Evolutionary conservation across 35 echinoderm and acorn worm species (phyloP).

Genomic region (Acanthaster planci): DNA sequence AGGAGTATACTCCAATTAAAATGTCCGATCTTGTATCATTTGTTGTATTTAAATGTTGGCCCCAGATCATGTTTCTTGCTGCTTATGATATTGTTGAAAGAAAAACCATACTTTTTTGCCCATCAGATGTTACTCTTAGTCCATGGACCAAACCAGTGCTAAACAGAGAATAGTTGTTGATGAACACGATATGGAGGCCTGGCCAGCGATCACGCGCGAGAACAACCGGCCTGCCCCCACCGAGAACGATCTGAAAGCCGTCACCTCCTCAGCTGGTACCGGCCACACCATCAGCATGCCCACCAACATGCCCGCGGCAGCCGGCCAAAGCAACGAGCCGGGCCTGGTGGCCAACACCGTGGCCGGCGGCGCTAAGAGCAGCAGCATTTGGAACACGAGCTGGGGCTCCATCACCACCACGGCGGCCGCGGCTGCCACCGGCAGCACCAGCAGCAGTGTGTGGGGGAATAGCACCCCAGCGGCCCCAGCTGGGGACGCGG

Average conservation of each 20-base stretch:
- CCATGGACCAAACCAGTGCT: conserved; percentile 32
- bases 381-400: not conserved
- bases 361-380: not conserved
- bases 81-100: no score
- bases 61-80: no score
- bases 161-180: conserved; percentile 44
- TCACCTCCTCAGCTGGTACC: not conserved
- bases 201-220: conserved; percentile 30
- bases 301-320: conserved; percentile 22
- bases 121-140: conserved; percentile 29
- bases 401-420: conserved; percentile 40
- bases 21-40: no score
- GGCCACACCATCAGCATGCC: not conserved
- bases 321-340: conserved; percentile 1
- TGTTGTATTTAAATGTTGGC: no score
- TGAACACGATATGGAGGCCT: conserved; percentile 43
- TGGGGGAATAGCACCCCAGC: conserved; percentile 28
- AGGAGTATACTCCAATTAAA: no score
- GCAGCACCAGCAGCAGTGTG: conserved; percentile 11
- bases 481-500: not conserved
- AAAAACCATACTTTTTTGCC: no score
- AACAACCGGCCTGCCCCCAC: not conserved
- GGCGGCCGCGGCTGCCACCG: no score
- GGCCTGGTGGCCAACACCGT: not conserved
- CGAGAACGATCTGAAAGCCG: conserved; percentile 9